Evolutionary conservation across 2,797 vertebrate genomes (phyloP).

Genomic region (Gymnoscopelus microlampas): DNA sequence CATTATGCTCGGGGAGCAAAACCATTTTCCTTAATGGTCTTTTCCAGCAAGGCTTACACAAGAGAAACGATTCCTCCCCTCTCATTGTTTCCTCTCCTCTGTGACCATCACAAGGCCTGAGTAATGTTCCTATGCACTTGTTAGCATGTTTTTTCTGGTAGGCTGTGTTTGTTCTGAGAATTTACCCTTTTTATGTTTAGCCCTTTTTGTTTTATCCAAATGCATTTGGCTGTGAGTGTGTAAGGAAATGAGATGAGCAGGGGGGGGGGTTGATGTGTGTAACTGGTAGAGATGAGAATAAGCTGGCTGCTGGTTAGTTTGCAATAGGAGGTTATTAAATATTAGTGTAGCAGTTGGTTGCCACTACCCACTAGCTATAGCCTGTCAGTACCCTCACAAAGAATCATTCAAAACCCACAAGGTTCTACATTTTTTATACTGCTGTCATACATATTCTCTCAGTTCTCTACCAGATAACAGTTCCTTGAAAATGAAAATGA

Average conservation of each 20-base stretch:
- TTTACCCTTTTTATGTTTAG: conserved; percentile 54
- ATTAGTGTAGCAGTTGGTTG: conserved; percentile 57
- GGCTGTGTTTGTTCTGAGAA: conserved; percentile 74
- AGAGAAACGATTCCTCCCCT: conserved; percentile 76
- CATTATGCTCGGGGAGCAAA: conserved; percentile 79
- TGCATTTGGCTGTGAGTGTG: conserved; percentile 74
- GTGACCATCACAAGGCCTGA: conserved; percentile 79
- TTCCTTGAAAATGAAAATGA: conserved; percentile 43
- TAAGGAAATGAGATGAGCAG: conserved; percentile 59
- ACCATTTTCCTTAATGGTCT: conserved; percentile 80
- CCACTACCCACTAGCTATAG: conserved; percentile 50
- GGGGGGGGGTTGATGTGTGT: conserved; percentile 55
- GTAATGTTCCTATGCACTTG: conserved; percentile 86
- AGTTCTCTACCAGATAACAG: conserved; percentile 57
- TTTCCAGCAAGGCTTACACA: conserved; percentile 79
- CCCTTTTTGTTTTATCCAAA: conserved; percentile 65
- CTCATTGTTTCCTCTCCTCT: conserved; percentile 75
- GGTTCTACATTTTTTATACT: conserved; percentile 45
- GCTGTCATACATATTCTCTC: conserved; percentile 35
- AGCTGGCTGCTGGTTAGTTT: conserved; percentile 50
- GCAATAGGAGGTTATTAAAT: conserved; percentile 60
- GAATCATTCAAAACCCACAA: conserved; percentile 40
- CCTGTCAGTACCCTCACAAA: conserved; percentile 25
- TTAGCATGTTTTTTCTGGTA: conserved; percentile 80
- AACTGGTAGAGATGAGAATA: conserved; percentile 59